Evolutionary conservation across 2,113 vertebrate genomes (phyloP), one percentile per base, ranked within the genome.

Genomic region (Oryzias woworae): DNA sequence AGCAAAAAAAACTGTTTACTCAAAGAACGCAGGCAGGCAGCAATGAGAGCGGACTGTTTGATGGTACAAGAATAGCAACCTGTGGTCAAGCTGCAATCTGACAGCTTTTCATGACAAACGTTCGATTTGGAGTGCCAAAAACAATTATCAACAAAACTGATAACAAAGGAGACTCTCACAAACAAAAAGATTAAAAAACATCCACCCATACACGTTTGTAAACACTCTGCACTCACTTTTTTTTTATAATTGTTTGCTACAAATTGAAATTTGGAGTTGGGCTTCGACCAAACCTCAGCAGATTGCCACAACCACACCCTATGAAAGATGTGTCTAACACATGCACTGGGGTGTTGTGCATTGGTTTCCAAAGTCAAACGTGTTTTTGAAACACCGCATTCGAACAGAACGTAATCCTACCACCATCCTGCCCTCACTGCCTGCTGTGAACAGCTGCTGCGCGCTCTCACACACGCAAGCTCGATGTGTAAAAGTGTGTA

Each of bases 291-390:
- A 85, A 86, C 82, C 84, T 84, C 65, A 62, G 14, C 53, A 76
- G 73, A 80, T 61, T 66, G 53, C 70, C 78, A 88, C 81, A 79
- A 75, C 85, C 91, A 88, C 90, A 81, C 88, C 89, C 88, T 58
- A 18, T 26, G 60, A 87, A 68, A 83, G 89, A 84, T 89, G 78
- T 86, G 80, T 59, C 54, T 42, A 73, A 69, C 78, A 85, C 81
- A 81, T 66, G 52, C 60, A 73, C 70, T 58, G 71, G 57, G 53
- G 58, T 65, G 73, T 62, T 73, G 70, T 72, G 53, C 76, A 77
- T 52, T 61, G 52, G 66, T 58, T 70, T 75, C 75, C 64, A 60
- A 66, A 75, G 62, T 17, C 54, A 31, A 50, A 26, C 72, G 77
- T 61, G 73, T 75, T 57, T 75, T 57, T 63, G 53, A 85, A 72